These are phyloP conservation scores for Aplocera efformata DNA, from an alignment of 2,888 invertebrate genomes.

Conservation along the genomic window DNA sequence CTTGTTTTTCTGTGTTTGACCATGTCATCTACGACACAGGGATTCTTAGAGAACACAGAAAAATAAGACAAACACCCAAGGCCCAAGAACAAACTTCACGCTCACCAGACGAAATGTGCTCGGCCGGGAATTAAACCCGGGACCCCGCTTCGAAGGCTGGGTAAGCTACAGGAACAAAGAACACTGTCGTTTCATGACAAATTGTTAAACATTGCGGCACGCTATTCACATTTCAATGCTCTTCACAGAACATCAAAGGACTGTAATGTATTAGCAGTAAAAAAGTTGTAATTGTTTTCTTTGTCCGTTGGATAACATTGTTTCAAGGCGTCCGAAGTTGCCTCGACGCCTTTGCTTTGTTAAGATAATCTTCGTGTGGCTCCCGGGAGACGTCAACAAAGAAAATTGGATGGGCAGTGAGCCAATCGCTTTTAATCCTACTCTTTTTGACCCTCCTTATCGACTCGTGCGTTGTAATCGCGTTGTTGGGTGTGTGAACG, in stretches of 20 bases:
- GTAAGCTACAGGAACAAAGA: too few species aligned
- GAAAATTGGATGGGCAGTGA: slow-evolving; percentile 79
- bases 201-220: too few species aligned
- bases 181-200: too few species aligned
- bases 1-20: too few species aligned
- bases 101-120: too few species aligned
- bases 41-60: too few species aligned
- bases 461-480: slow-evolving; percentile 65
- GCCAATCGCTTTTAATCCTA: slow-evolving; percentile 77
- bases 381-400: slow-evolving; percentile 75
- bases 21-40: too few species aligned
- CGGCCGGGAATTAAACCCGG: too few species aligned
- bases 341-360: slow-evolving; percentile 65
- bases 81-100: too few species aligned
- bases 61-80: too few species aligned
- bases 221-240: slow-evolving; percentile 7
- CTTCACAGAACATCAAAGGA: slow-evolving; percentile 34
- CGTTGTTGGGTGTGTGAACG: slow-evolving; percentile 48
- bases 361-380: slow-evolving; percentile 72
- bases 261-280: slow-evolving; percentile 47
- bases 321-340: slow-evolving; percentile 59
- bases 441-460: slow-evolving; percentile 73
- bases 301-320: slow-evolving; percentile 55
- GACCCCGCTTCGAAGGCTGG: too few species aligned
- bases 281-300: slow-evolving; percentile 60